Evolutionary conservation across 2,113 vertebrate genomes (phyloP).

Genomic region (Epinephelus cyanopodus): DNA sequence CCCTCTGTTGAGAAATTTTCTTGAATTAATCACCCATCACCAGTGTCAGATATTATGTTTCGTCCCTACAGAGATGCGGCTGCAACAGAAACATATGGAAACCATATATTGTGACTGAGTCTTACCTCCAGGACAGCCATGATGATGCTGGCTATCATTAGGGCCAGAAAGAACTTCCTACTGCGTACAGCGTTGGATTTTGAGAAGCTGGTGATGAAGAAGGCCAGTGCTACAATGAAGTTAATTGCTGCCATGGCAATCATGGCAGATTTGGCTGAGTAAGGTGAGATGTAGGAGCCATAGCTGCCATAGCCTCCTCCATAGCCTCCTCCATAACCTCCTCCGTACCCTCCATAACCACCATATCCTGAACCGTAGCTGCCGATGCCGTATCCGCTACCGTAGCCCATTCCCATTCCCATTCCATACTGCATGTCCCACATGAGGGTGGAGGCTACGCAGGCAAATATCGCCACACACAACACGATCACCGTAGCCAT

Average conservation of each 20-base stretch:
- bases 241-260: conserved; percentile 89
- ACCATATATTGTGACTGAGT: not conserved
- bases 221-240: conserved; percentile 84
- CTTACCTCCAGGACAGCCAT: conserved; percentile 83
- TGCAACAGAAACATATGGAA: not conserved
- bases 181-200: conserved; percentile 82
- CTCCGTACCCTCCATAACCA: conserved; percentile 1
- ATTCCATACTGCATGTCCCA: conserved; percentile 89
- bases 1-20: not conserved
- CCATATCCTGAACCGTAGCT: conserved; percentile 74
- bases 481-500: conserved; percentile 80
- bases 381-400: conserved; percentile 44
- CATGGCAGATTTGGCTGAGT: conserved; percentile 90
- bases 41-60: not conserved
- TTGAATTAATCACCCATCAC: not conserved
- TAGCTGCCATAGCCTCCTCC: conserved; percentile 72
- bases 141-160: conserved; percentile 80
- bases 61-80: not conserved
- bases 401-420: conserved; percentile 67
- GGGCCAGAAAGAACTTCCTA: conserved; percentile 87
- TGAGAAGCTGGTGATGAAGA: conserved; percentile 86
- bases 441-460: conserved; percentile 92
- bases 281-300: conserved; percentile 85
- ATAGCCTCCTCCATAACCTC: conserved; percentile 54
- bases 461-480: conserved; percentile 90